Base-by-base conservation (phyloP, 2,113 vertebrate species). In the Pedetes capensis region DNA sequence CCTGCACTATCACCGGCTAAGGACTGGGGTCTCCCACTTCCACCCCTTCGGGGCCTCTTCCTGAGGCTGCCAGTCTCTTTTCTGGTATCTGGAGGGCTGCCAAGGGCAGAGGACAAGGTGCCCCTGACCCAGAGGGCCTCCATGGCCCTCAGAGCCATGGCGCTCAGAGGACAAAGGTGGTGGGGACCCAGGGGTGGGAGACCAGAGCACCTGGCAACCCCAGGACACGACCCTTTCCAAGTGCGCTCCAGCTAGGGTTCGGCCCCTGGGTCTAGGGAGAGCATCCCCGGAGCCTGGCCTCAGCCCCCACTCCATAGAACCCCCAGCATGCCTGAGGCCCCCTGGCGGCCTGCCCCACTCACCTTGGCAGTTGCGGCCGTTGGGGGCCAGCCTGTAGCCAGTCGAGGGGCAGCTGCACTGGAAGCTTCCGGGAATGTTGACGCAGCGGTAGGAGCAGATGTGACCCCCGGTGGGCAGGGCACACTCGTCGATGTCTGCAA, bases 291-390 rank as follows among this genome's bases (percentile, higher is more conserved):
- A 3, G 23, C 29, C 64, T 0, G 10, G 51, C 34, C 84, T 32
- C 11, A 5, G 1, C 5, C 20, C 37, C 0, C 0, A 42, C 14
- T 47, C 53, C 0, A 2, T 53, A 49, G 64, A 22, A 47, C 12
- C 42, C 34, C 42, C 16, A 3, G 23, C 1, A 2, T 0, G 37
- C 63, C 83, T 0, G 17, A 0, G 23, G 0, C 0, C 2, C 32
- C 63, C 55, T 29, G 32, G 69, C 0, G 2, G 6, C 25, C 49
- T 5, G 1, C 6, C 72, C 17, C 8, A 61, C 93, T 76, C 95
- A 99, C 99, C 99, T 98, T 99, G 99, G 97, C 99, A 99, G 97
- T 98, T 99, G 81, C 99, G 99, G n/a, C 99, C 99, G 0, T 99
- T 99, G 89, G 98, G 85, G 1, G 99, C 98, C 95, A 99, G 94